Conservation (phyloP, 1,140 invertebrate genomes). For the Ruditapes philippinarum region DNA sequence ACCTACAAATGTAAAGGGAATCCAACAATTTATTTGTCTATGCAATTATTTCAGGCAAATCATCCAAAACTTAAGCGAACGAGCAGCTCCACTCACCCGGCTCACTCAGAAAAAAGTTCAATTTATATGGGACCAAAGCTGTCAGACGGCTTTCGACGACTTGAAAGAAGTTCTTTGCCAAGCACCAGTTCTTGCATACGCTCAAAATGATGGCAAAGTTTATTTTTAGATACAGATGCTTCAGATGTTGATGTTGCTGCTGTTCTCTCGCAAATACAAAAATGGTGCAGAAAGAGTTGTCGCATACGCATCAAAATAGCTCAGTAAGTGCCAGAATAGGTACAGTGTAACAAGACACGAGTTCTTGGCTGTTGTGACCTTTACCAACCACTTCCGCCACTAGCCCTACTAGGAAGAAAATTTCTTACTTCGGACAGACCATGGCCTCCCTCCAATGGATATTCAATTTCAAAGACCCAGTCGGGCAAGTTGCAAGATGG, state of each 20-base stretch:
- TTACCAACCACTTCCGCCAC: constrained; percentile 20
- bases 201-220: constrained; percentile 17
- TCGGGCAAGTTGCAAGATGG: constrained; percentile 19
- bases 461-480: constrained; percentile 42
- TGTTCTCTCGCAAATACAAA: constrained; percentile 26
- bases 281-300: constrained; percentile 22
- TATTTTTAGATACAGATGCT: constrained; percentile 61
- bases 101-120: not conserved
- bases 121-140: not conserved
- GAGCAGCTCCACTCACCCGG: not conserved
- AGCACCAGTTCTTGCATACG: constrained; percentile 53
- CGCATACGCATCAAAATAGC: not conserved
- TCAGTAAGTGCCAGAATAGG: not conserved
- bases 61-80: not conserved
- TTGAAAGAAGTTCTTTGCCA: constrained; percentile 10
- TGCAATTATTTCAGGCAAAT: not conserved
- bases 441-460: constrained; percentile 40
- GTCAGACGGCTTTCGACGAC: not conserved
- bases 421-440: constrained; percentile 53
- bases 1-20: constrained; percentile 5
- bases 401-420: constrained; percentile 18
- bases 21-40: not conserved
- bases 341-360: constrained; percentile 31
- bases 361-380: constrained; percentile 3
- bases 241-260: not conserved